Evolutionary conservation across 92 coral and sea anemone genomes (phyloP), one percentile per base, ranked within the genome.

Genomic region (Plumapathes pennacea): DNA sequence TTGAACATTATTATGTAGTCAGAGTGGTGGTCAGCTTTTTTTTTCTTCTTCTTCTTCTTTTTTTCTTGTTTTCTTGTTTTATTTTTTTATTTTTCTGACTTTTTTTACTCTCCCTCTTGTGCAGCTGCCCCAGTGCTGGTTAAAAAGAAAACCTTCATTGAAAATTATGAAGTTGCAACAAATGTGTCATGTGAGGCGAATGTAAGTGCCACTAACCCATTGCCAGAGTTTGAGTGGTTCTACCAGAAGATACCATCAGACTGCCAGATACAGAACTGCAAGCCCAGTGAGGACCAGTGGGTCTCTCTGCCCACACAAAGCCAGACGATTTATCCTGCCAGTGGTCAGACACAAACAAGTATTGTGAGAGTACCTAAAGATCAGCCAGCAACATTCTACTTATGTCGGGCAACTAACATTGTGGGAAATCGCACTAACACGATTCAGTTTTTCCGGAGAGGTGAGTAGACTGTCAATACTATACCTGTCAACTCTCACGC

Each of bases 321-420:
- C 29, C n/a, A 43, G 3, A 31, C 54, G 37, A 38, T 7, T 9
- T 45, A 71, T 3, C 12, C 46, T 7, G 8, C 10, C 4, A 8
- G 23, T 10, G 46, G 9, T 2, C 69, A 63, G 11, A 38, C 74
- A 25, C 64, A 67, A 31, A 22, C 10, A 22, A 82, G 89, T 40
- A 12, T 13, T 9, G 78, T 87, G 0, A 34, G 2, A 31, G 34
- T 87, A 21, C 72, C 80, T 3, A 47, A 32, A n/a, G 33, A 67
- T 10, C 61, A 67, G 39, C 36, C 12, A 17, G 25, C 40, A 14
- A 12, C 91, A 15, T 68, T 46, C 46, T 91, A 81, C 43, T 57
- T 52, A 3, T 91, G 97, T 50, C 34, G 50, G 28, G 96, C 96
- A 11, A 43, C 7, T 10, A 91, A 88, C 40, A 4, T 43, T 7